Percentiles rank a stretch among this genome's conserved stretches.
Conservation (phyloP, 2,888 invertebrate species). For the Cerceris ruficornis region DNA sequence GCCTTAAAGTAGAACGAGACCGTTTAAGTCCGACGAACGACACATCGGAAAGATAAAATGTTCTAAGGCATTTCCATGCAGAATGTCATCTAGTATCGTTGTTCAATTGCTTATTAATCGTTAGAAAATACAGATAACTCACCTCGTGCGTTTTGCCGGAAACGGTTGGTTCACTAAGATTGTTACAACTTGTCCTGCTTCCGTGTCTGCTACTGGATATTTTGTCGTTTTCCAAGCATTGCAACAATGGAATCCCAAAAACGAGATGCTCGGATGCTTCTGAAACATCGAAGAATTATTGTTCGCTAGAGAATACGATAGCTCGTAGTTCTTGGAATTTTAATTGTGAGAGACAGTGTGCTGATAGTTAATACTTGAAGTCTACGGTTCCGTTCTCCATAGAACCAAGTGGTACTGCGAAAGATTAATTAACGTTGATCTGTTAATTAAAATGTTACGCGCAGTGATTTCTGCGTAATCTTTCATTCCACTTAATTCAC, state of each 20-base stretch:
- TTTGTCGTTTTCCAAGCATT: conserved; percentile 92
- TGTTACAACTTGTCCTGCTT: conserved; percentile 89
- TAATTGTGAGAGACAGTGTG: no score
- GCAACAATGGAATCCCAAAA: conserved; percentile 92
- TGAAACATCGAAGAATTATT: conserved; percentile 46
- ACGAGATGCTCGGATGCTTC: conserved; percentile 85
- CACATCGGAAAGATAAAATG: no score
- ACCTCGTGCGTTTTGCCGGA: conserved; percentile 84
- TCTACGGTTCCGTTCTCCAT: no score
- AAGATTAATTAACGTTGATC: not conserved
- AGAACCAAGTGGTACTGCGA: no score
- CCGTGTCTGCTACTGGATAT: conserved; percentile 83
- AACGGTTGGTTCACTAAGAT: conserved; percentile 84
- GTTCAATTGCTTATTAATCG: not conserved
- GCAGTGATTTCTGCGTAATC: not conserved
- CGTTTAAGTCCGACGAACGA: no score
- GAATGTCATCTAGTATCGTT: no score
- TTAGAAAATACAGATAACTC: conserved; percentile 71
- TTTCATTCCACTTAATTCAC: conserved; percentile 10
- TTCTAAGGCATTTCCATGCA: no score
- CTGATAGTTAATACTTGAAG: no score
- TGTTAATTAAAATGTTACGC: not conserved
- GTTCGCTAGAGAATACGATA: not conserved
- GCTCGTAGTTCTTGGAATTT: no score
- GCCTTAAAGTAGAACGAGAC: no score